Conservation (phyloP, 2,113 vertebrate species). For the Pteropus alecto region DNA sequence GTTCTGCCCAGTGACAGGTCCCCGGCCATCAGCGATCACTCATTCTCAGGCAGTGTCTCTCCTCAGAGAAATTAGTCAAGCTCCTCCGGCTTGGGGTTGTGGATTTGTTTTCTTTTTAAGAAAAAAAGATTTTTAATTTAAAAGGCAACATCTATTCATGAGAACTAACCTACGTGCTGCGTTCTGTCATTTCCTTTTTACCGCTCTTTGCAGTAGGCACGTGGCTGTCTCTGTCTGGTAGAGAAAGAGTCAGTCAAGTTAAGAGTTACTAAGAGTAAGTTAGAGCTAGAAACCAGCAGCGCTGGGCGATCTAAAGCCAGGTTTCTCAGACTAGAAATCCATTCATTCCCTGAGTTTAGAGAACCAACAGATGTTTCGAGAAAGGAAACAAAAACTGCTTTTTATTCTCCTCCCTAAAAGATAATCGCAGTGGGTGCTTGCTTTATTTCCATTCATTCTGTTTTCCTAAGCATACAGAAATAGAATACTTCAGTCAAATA, state of each 20-base stretch:
- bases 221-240: accelerated
- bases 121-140: background rate
- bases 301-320: background rate
- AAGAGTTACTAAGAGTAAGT: background rate
- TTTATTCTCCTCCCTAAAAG: background rate
- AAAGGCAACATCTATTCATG: background rate
- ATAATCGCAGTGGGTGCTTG: background rate
- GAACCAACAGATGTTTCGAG: background rate
- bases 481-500: too few relatives aligned
- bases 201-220: background rate
- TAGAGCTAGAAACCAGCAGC: background rate
- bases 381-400: background rate
- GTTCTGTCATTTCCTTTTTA: background rate
- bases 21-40: background rate
- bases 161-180: background rate
- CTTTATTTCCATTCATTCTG: background rate
- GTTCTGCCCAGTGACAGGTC: background rate
- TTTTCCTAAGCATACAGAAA: background rate
- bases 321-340: background rate
- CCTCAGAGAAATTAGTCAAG: background rate
- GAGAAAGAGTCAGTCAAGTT: background rate
- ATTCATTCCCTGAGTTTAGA: background rate
- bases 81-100: background rate
- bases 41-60: background rate
- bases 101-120: slow-evolving; percentile 7